phyloP scores from a whole-genome alignment of 2,888 invertebrate genomes.

The Brachypalpus laphriformis region DNA sequence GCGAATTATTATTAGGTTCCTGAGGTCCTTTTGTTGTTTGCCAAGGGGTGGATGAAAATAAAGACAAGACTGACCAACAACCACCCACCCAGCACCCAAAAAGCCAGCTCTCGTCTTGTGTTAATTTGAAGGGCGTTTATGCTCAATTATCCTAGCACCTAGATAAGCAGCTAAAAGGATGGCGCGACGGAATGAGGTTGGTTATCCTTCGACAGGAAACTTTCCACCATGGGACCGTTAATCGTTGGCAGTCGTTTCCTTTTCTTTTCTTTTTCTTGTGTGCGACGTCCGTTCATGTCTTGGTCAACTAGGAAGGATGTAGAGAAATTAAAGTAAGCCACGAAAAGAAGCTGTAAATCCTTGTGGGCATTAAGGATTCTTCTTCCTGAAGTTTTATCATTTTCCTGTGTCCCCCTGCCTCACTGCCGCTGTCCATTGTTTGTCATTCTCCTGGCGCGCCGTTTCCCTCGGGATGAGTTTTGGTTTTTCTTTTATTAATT shows the following conservation, averaged over 20 bases:
- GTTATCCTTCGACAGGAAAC: constrained; percentile 6
- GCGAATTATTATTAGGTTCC: constrained; percentile 52
- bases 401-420: constrained; percentile 46
- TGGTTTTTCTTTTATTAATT: constrained; percentile 51
- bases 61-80: not conserved
- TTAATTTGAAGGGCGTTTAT: constrained; percentile 73
- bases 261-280: constrained; percentile 21
- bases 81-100: constrained; percentile 18
- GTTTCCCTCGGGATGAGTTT: constrained; percentile 44
- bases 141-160: constrained; percentile 70
- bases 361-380: constrained; percentile 65
- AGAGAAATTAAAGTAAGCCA: constrained; percentile 56
- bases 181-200: not conserved
- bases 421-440: constrained; percentile 48
- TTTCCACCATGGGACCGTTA: constrained; percentile 49
- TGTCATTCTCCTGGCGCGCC: constrained; percentile 28
- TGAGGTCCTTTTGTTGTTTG: constrained; percentile 16
- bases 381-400: constrained; percentile 64
- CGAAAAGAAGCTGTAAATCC: constrained; percentile 68
- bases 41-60: not conserved
- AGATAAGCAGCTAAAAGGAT: constrained; percentile 62
- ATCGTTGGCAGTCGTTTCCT: constrained; percentile 66
- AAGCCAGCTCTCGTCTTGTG: constrained; percentile 49
- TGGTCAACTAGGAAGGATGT: constrained; percentile 58
- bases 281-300: constrained; percentile 34